A percentile compares a stretch with the other conserved stretches of the same genome.
These are phyloP conservation scores for Euschistus heros DNA, from an alignment of 1,140 invertebrate species.

Conservation along the genomic window DNA sequence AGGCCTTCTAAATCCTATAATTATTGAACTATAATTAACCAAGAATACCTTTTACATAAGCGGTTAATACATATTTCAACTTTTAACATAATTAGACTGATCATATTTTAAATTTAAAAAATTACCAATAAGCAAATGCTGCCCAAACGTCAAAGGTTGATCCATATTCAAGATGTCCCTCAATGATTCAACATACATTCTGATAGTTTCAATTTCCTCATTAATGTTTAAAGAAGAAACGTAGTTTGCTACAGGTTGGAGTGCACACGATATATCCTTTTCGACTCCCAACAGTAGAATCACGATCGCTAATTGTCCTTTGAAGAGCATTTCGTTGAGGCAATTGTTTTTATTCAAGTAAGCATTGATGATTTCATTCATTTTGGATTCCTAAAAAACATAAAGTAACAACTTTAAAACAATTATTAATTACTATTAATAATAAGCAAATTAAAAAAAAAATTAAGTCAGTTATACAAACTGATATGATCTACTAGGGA, in stretches of 20 bases:
- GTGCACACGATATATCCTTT: constrained; percentile 31
- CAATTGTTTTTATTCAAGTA: constrained; percentile 31
- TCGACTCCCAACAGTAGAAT: constrained; percentile 34
- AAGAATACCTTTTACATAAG: too few relatives aligned
- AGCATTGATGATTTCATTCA: constrained; percentile 29
- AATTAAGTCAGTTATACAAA: too few relatives aligned
- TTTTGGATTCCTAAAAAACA: constrained; percentile 34
- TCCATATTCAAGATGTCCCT: constrained; percentile 33
- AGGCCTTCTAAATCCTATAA: too few relatives aligned
- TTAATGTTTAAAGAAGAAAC: constrained; percentile 32
- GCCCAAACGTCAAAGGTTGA: constrained; percentile 33
- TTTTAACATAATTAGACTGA: too few relatives aligned
- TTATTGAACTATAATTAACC: too few relatives aligned
- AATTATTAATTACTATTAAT: too few relatives aligned
- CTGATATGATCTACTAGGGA: too few relatives aligned
- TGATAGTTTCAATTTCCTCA: constrained; percentile 35
- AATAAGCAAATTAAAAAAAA: too few relatives aligned
- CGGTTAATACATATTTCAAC: too few relatives aligned
- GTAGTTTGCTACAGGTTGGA: constrained; percentile 30
- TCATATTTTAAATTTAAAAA: background rate
- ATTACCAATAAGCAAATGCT: constrained; percentile 35
- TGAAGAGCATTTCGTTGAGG: constrained; percentile 32
- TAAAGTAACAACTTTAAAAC: constrained; percentile 9
- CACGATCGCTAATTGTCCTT: constrained; percentile 36
- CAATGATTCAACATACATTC: constrained; percentile 36